Base-by-base conservation (phyloP, 2,888 invertebrate genomes). In the Tiliacea citrago region DNA sequence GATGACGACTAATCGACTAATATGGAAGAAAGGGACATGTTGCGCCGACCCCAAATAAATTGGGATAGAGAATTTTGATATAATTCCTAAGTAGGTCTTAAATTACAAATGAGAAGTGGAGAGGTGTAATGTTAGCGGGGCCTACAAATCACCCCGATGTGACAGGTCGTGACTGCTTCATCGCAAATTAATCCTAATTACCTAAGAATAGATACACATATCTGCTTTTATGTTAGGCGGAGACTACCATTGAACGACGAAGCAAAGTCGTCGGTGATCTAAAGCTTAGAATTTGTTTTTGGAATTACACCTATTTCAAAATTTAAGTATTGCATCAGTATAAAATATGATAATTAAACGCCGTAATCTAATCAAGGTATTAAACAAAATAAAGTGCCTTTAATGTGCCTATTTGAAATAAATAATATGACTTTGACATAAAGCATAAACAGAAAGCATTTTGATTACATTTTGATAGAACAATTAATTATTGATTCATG, bases 181-280 rank as follows among this genome's bases (percentile, higher is more conserved):
- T 77, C 42, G 60, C 29, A 45, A 77, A 71, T 67, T 73, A 73
- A 70, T 73, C 35, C 18, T 60, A 77, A 73, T 77, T 63, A 47
- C 42, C 42, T 69, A 55, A 79, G 42, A 77, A 81, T 69, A 67
- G 61, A 58, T 51, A 77, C 57, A 68, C 45, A 16, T 29, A 13
- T 66, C 57, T 29, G 68, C 65, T 68, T 68, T 78, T 58, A 70
- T n/a, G 65, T 42, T 39, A 58, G 29, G 6, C 35, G 69, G 12
- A 57, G 1, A 13, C 16, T 53, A 12, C 49, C 13, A 42, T 39
- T 29, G 16, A 60, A 60, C 13, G 10, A 18, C 35, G 21, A 72
- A 49, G 29, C 62, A 7, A 57, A 53, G 8, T 62, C 35, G 2
- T 29, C 3, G 60, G 24, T 42, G 39, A n/a, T 42, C 16, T 9